Evolutionary conservation across 2,888 invertebrate species (phyloP).

Genomic region (Mythimna vitellina): DNA sequence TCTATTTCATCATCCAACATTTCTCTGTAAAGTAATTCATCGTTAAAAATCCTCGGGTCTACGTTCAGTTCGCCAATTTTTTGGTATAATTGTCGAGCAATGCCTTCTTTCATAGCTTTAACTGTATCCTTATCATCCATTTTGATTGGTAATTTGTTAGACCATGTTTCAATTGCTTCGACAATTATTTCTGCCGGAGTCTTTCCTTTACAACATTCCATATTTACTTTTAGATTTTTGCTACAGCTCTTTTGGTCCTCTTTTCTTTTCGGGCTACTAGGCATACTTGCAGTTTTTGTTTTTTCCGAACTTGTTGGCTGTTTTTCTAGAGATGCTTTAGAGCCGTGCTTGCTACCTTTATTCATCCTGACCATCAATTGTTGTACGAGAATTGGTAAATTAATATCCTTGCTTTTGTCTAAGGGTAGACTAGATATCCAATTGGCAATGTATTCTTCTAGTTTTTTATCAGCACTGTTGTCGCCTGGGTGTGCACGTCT

Average conservation of each 20-base stretch:
- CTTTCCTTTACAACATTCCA: constrained; percentile 7
- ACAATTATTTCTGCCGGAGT: constrained; percentile 68
- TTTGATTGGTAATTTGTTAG: constrained; percentile 72
- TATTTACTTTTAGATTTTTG: neutral
- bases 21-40: constrained; percentile 73
- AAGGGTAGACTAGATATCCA: constrained; percentile 77
- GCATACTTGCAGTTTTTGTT: constrained; percentile 13
- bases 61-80: constrained; percentile 75
- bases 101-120: constrained; percentile 68
- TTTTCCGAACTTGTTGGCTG: neutral
- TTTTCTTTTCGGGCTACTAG: neutral
- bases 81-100: constrained; percentile 74
- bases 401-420: constrained; percentile 66
- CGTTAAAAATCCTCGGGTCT: constrained; percentile 70
- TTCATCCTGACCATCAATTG: constrained; percentile 76
- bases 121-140: constrained; percentile 58
- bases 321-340: neutral
- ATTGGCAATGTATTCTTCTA: constrained; percentile 68
- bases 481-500: constrained; percentile 58
- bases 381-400: constrained; percentile 67
- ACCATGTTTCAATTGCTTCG: constrained; percentile 78
- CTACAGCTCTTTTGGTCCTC: neutral
- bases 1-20: constrained; percentile 74
- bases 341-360: constrained; percentile 55
- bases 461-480: constrained; percentile 57